Conservation (phyloP, 2,797 vertebrate species). For the Toxotes lorentzi region DNA sequence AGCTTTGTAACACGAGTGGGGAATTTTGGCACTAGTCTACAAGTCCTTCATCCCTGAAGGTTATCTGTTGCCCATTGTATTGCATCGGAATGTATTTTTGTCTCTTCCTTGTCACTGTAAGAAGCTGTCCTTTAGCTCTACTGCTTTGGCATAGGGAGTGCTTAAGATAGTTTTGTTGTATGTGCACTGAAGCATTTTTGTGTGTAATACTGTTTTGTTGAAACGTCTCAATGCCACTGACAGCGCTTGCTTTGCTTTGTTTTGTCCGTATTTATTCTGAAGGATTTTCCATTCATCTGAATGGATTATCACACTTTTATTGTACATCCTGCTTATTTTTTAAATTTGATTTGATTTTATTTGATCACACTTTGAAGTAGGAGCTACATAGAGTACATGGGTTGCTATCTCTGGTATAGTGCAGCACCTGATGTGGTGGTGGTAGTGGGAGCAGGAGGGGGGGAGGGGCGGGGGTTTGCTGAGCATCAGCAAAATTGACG, state of each 20-base stretch:
- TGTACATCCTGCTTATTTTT: slow-evolving; percentile 7
- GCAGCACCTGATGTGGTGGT: slow-evolving; percentile 63
- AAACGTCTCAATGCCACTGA: slow-evolving; percentile 37
- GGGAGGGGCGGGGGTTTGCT: slow-evolving; percentile 51
- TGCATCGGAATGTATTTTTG: slow-evolving; percentile 89
- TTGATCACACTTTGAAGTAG: neutral
- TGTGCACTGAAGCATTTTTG: slow-evolving; percentile 81
- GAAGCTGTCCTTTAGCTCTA: slow-evolving; percentile 88
- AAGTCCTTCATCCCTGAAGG: slow-evolving; percentile 68
- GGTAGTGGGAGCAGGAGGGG: neutral
- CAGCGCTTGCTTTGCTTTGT: slow-evolving; percentile 38
- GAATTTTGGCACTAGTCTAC: slow-evolving; percentile 32
- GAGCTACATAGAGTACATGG: slow-evolving; percentile 17
- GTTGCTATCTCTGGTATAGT: slow-evolving; percentile 46
- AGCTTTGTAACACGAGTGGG: slow-evolving; percentile 46
- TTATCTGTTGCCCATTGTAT: slow-evolving; percentile 53
- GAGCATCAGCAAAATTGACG: slow-evolving; percentile 80
- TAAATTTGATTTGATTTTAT: neutral
- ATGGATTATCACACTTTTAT: neutral
- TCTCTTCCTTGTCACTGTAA: slow-evolving; percentile 83
- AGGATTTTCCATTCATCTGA: slow-evolving; percentile 40
- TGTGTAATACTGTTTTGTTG: slow-evolving; percentile 53
- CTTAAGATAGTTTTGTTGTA: slow-evolving; percentile 64
- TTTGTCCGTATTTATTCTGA: slow-evolving; percentile 49
- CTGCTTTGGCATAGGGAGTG: slow-evolving; percentile 71